Conservation (phyloP, 2,113 vertebrate genomes). For the Phylloscopus trochiloides region DNA sequence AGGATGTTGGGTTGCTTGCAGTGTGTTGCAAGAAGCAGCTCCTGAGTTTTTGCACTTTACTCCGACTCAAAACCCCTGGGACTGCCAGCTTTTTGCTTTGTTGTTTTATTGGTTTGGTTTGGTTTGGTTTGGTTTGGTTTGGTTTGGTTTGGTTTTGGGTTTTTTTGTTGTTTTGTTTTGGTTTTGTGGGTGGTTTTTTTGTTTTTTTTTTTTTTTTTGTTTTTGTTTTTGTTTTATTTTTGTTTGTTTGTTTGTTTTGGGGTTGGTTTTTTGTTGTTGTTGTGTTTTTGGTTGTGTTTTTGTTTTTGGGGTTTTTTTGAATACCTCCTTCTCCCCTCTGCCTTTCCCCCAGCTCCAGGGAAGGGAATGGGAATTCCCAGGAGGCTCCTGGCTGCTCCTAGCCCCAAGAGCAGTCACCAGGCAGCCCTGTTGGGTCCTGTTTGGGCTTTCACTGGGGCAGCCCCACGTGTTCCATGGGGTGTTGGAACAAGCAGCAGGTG, state of each 20-base stretch:
- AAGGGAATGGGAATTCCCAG: neutral
- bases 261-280: too few relatives aligned
- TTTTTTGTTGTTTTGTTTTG: too few relatives aligned
- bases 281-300: too few relatives aligned
- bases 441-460: neutral
- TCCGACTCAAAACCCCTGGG: neutral
- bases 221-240: too few relatives aligned
- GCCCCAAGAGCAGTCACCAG: neutral
- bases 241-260: too few relatives aligned
- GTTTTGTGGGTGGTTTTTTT: too few relatives aligned
- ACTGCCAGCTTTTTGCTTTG: neutral
- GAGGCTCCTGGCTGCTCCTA: neutral
- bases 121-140: too few relatives aligned
- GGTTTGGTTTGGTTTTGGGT: too few relatives aligned
- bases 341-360: neutral
- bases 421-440: neutral
- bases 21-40: neutral
- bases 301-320: neutral
- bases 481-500: fast-evolving
- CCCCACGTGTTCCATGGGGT: neutral
- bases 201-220: too few relatives aligned
- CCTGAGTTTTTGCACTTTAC: neutral
- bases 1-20: fast-evolving
- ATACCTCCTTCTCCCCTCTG: neutral
- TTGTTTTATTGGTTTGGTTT: too few relatives aligned